Conservation (phyloP, 2,888 invertebrate genomes). For the Julus scanicus region DNA sequence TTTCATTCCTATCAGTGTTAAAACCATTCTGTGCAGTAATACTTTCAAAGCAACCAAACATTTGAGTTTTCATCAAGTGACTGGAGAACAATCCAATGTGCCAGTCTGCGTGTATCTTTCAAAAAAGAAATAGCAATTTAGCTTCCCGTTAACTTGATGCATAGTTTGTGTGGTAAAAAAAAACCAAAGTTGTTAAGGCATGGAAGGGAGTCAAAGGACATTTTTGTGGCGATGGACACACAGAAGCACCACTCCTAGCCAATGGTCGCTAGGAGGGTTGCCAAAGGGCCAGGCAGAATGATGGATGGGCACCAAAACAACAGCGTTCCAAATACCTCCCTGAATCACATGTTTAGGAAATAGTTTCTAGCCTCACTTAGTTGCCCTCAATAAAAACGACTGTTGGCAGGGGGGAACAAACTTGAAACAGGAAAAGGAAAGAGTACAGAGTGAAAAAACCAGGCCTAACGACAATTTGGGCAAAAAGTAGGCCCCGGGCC, state of each 20-base stretch:
- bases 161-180: neutral
- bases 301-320: neutral
- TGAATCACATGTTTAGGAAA: slow-evolving; percentile 19
- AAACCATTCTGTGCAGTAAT: no score
- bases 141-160: no score
- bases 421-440: slow-evolving; percentile 39
- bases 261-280: neutral
- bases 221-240: neutral
- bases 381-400: slow-evolving; percentile 11
- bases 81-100: neutral
- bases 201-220: neutral
- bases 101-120: neutral
- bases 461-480: slow-evolving; percentile 12
- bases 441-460: neutral
- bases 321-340: neutral
- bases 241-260: slow-evolving; percentile 14
- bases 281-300: neutral
- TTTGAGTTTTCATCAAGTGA: no score
- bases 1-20: no score
- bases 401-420: slow-evolving; percentile 24
- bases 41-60: no score
- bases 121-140: no score
- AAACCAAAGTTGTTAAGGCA: neutral
- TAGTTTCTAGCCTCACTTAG: slow-evolving; percentile 4
- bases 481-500: slow-evolving; percentile 19